Base-by-base conservation (phyloP, 2,888 invertebrate genomes). In the Perdita meconis region DNA sequence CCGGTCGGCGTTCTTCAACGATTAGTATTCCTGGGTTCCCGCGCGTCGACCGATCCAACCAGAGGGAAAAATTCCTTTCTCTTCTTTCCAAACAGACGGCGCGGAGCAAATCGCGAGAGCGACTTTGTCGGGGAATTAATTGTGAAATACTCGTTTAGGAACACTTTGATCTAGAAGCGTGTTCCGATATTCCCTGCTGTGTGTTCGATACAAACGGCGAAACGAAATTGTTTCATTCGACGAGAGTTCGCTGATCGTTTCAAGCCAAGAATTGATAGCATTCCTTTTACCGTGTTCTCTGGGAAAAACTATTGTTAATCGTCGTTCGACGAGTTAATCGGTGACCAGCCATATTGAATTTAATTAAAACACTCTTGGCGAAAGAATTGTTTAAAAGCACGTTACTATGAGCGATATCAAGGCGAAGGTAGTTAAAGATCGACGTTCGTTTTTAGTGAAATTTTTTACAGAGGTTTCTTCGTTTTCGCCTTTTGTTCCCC, bases 1-100 rank as follows among this genome's bases (percentile, higher is more conserved):
- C 78, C 68, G 40, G 8, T 0, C 63, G 44, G 42, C 78, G 78
- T 73, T 78, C 79, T 55, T 36, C 50, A 57, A 4, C 71, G 72
- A 67, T 79, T 72, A 77, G 78, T 72, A 79, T 77, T 79, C 77
- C 10, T n/a, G 22, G 66, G 12, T 13, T 42, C 16, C 19, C 16
- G 8, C 4, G n/a, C 26, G 16, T 44, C 44, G 51, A 13, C 12
- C 22, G 0, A 38, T 16, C 16, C 36, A 19, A 55, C 47, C 50
- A 10, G 22, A 13, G 26, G 10, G 19, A 19, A 26, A 61, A 26
- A 44, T 34, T 50, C 34, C 34, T 10, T 19, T 36, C 55, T 13
- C 40, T 10, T 8, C 22, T 38, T 24, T 19, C 19, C 22, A 34
- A 68, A 59, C 34, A 34, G 6, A 36, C 42, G 30, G n/a, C 36